phyloP scores from a whole-genome alignment of 2,888 invertebrate genomes.

The Caenorhabditis afra region DNA sequence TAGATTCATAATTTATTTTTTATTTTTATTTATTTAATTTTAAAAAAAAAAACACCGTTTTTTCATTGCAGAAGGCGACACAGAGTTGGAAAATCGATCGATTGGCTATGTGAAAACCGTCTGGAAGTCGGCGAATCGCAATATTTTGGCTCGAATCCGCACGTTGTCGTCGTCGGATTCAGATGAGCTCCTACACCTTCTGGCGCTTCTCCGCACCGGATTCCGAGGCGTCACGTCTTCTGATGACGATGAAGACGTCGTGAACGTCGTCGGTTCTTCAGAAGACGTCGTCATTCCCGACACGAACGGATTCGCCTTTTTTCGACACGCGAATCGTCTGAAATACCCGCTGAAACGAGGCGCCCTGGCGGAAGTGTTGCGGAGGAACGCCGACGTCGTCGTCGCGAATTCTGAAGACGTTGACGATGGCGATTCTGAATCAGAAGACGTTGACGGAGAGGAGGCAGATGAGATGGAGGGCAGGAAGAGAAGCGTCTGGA shows the following conservation, averaged over 20 bases:
- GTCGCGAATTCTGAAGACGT: no score
- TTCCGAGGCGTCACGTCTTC: neutral
- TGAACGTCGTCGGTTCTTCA: neutral
- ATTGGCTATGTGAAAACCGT: slow-evolving; percentile 24
- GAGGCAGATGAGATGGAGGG: slow-evolving; percentile 2
- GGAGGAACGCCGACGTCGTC: neutral
- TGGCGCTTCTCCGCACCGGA: slow-evolving; percentile 14
- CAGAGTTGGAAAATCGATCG: slow-evolving; percentile 40
- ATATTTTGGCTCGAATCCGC: neutral
- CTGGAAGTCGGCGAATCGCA: slow-evolving; percentile 8
- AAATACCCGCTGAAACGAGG: slow-evolving; percentile 18
- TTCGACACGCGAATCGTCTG: slow-evolving; percentile 1
- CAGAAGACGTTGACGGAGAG: neutral
- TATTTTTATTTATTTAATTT: neutral
- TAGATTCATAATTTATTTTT: no score
- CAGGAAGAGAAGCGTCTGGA: neutral
- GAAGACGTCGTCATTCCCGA: neutral
- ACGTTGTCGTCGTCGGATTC: no score
- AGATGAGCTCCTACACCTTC: slow-evolving; percentile 5
- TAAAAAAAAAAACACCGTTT: no score
- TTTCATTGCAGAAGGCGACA: slow-evolving; percentile 38
- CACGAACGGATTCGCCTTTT: slow-evolving; percentile 12
- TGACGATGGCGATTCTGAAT: no score
- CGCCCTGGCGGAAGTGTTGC: neutral
- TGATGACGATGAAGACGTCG: neutral